Conservation (phyloP, 2,888 invertebrate species). For the Dynastes maya region DNA sequence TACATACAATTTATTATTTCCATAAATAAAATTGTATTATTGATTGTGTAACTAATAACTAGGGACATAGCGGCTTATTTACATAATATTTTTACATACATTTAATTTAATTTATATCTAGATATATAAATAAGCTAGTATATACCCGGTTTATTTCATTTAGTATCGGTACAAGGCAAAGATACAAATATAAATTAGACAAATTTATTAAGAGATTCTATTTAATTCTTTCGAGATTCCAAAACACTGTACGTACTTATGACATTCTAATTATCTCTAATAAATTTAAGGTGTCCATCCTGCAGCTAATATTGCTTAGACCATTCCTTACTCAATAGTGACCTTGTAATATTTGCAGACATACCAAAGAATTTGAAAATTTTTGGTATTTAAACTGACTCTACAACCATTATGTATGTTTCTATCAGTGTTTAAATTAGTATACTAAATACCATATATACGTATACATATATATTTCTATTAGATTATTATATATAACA, state of each 20-base stretch:
- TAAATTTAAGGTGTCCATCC: too few relatives aligned
- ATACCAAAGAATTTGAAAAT: constrained; percentile 15
- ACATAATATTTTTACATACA: neutral
- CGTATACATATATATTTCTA: constrained; percentile 63
- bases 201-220: too few relatives aligned
- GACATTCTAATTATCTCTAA: too few relatives aligned
- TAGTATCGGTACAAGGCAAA: too few relatives aligned
- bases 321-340: neutral
- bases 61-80: neutral
- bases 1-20: neutral
- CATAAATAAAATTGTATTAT: too few relatives aligned
- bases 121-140: neutral
- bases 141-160: constrained; percentile 20
- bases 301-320: too few relatives aligned
- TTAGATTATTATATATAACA: constrained; percentile 64
- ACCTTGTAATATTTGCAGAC: constrained; percentile 26
- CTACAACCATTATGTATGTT: constrained; percentile 50
- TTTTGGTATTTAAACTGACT: constrained; percentile 29
- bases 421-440: constrained; percentile 55
- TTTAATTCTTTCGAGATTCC: too few relatives aligned
- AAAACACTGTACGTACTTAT: too few relatives aligned
- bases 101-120: neutral
- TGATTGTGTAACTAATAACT: neutral
- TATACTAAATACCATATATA: constrained; percentile 64
- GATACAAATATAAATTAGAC: too few relatives aligned